Conservation (phyloP, 2,113 vertebrate genomes). For the Nannobrachium achirus region DNA sequence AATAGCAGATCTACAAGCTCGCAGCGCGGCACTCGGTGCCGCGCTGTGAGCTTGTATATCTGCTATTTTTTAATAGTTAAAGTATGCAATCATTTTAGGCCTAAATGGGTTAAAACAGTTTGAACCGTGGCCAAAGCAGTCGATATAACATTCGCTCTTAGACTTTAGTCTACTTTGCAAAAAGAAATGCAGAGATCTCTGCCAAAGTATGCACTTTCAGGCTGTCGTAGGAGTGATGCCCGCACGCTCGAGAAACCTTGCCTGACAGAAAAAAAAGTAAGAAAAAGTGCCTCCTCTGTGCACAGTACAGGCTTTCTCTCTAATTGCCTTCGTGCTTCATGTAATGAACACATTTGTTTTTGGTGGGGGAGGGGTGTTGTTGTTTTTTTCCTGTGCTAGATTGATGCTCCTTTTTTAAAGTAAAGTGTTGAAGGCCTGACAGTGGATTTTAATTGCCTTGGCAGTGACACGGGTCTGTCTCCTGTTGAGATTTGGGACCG, state of each 20-base stretch:
- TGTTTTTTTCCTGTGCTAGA: conserved; percentile 21
- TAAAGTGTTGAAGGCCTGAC: conserved; percentile 29
- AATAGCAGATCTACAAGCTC: too few relatives aligned
- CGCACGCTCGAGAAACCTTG: not conserved
- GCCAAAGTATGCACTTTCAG: conserved; percentile 3
- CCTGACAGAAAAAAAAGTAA: too few relatives aligned
- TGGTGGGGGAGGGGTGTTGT: not conserved
- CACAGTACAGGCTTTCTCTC: conserved; percentile 1
- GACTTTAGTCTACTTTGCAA: not conserved
- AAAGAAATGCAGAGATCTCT: conserved; percentile 7
- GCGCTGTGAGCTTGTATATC: too few relatives aligned
- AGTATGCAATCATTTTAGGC: too few relatives aligned
- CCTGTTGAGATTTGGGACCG: conserved; percentile 48
- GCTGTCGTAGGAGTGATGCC: not conserved
- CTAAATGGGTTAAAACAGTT: not conserved
- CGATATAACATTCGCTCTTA: conserved; percentile 6
- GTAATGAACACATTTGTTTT: conserved; percentile 36
- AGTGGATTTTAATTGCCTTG: conserved; percentile 58
- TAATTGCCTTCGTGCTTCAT: conserved; percentile 25
- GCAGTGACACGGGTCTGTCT: conserved; percentile 38
- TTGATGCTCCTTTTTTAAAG: conserved; percentile 28
- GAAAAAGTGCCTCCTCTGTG: too few relatives aligned
- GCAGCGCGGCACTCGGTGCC: too few relatives aligned
- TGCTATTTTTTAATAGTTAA: too few relatives aligned
- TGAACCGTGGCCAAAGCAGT: not conserved